Base-by-base conservation (phyloP, 2,797 vertebrate genomes). In the Crypturellus tataupa region DNA sequence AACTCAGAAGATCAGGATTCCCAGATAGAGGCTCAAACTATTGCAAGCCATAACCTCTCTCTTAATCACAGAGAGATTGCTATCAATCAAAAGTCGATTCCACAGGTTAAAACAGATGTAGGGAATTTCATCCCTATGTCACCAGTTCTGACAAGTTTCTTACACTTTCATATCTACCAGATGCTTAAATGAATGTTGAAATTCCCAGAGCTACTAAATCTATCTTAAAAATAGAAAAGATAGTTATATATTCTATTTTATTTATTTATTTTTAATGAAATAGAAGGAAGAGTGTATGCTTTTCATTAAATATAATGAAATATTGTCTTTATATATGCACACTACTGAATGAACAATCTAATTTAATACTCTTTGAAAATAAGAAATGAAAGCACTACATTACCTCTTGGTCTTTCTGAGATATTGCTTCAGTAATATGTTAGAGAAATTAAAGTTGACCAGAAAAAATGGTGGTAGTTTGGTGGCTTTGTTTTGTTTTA, bases 31-130 rank as follows among this genome's bases (percentile, higher is more conserved):
- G n/a, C 31, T 91, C 15, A 70, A 80, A 46, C 8, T 75, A 16
- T 33, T 63, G 33, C 16, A 47, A 55, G 60, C 2, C 80, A 27
- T 23, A 85, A 71, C 16, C 25, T 51, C n/a, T 82, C 13, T 68
- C 29, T 75, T 87, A 85, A 88, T 84, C 63, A 35, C 8, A 67
- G 60, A 63, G 69, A 77, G 67, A 82, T 71, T 64, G 16, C 11
- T 69, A 80, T 80, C 58, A 81, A 55, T 60, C 24, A 69, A 91
- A 87, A 95, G 62, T 55, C 92, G 64, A 83, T 65, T 85, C 23
- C 64, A 93, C 85, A 95, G 47, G 87, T 75, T 91, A 78, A 92
- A 89, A 93, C 68, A 92, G 60, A 87, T 72, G 72, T 64, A 82
- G 39, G 29, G 73, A 92, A 93, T 95, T 95, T 80, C 68, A 95